phyloP scores from a whole-genome alignment of 2,113 vertebrate genomes.

The Beaufortia kweichowensis region DNA sequence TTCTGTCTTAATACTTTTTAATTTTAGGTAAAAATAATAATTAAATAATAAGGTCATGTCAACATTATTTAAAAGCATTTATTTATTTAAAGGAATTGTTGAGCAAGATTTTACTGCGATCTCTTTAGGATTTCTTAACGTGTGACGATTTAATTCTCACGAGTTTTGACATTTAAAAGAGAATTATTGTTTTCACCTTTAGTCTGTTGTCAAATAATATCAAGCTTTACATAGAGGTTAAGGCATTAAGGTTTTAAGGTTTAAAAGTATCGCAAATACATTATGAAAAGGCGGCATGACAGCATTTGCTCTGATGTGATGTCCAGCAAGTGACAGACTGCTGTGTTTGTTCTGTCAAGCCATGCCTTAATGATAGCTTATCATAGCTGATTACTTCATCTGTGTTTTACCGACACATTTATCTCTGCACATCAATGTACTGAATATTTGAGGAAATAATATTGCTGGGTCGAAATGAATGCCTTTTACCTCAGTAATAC shows the following conservation, averaged over 20 bases:
- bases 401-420: too few species aligned
- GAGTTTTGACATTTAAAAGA: neutral
- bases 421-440: neutral
- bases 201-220: neutral
- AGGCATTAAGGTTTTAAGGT: neutral
- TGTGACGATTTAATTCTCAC: neutral
- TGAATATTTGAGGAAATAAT: neutral
- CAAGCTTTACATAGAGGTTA: too few species aligned
- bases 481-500: neutral
- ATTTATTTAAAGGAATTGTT: neutral
- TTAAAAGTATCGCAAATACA: too few species aligned
- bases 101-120: neutral
- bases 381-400: neutral
- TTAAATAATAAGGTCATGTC: too few species aligned
- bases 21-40: too few species aligned
- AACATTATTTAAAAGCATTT: neutral
- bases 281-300: too few species aligned
- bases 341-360: neutral
- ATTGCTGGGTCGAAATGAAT: neutral
- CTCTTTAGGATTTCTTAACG: neutral
- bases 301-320: too few species aligned
- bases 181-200: neutral
- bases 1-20: too few species aligned
- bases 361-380: neutral
- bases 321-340: neutral